These are phyloP conservation scores for Eulithis prunata DNA, from an alignment of 2,888 invertebrate genomes.

Conservation along the genomic window DNA sequence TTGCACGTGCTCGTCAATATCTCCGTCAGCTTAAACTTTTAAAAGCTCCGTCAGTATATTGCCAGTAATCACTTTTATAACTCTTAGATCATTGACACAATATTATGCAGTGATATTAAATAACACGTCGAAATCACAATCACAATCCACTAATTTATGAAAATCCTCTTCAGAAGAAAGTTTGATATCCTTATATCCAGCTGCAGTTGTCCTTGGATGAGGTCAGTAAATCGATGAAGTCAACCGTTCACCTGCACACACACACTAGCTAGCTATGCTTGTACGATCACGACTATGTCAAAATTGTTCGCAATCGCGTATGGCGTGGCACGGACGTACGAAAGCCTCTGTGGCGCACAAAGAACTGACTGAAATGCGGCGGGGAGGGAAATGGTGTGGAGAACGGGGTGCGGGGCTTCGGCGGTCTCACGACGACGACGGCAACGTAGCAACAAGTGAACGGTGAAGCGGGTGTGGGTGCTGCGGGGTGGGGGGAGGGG, in stretches of 20 bases:
- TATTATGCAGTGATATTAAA: slow-evolving; percentile 43
- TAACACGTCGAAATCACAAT: slow-evolving; percentile 56
- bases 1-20: slow-evolving; percentile 25
- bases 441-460: slow-evolving; percentile 83
- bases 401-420: slow-evolving; percentile 66
- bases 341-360: slow-evolving; percentile 77
- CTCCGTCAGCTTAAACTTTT: slow-evolving; percentile 38
- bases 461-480: slow-evolving; percentile 69
- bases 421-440: slow-evolving; percentile 60
- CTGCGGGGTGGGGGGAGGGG: slow-evolving; percentile 47
- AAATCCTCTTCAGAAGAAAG: slow-evolving; percentile 49
- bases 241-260: slow-evolving; percentile 66
- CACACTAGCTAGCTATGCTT: slow-evolving; percentile 62
- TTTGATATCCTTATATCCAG: slow-evolving; percentile 42
- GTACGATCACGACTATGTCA: slow-evolving; percentile 65
- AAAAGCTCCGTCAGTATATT: slow-evolving; percentile 43
- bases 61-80: slow-evolving; percentile 42
- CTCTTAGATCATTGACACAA: slow-evolving; percentile 46
- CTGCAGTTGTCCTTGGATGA: slow-evolving; percentile 62
- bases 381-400: slow-evolving; percentile 71
- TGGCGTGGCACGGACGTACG: slow-evolving; percentile 66
- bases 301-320: slow-evolving; percentile 60
- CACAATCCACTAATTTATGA: slow-evolving; percentile 60
- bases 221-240: slow-evolving; percentile 61
- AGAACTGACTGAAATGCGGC: slow-evolving; percentile 83